Percentiles rank a stretch among this genome's conserved stretches.
Evolutionary conservation across 2,888 invertebrate genomes (phyloP).

Genomic region (Toxonevra muliebris): DNA sequence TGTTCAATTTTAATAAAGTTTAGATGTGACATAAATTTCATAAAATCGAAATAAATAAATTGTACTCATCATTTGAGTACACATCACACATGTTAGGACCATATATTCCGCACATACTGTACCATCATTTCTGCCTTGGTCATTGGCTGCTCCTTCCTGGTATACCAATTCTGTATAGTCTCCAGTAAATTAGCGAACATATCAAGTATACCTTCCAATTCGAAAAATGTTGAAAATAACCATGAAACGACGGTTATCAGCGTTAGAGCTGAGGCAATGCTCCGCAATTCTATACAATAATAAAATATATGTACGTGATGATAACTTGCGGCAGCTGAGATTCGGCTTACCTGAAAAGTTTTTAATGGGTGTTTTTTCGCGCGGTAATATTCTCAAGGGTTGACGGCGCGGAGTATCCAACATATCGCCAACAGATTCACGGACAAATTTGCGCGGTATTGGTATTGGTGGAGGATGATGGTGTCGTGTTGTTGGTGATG

Average conservation of each 20-base stretch:
- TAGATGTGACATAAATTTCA: slow-evolving; percentile 15
- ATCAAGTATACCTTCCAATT: slow-evolving; percentile 35
- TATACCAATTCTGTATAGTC: slow-evolving; percentile 29
- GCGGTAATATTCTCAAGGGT: slow-evolving; percentile 28
- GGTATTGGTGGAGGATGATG: slow-evolving; percentile 13
- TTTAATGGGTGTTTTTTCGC: slow-evolving; percentile 25
- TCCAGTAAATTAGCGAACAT: slow-evolving; percentile 22
- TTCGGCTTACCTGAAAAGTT: slow-evolving; percentile 34
- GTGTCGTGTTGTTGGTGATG: slow-evolving; percentile 8
- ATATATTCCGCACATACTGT: slow-evolving; percentile 35
- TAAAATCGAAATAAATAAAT: slow-evolving; percentile 27
- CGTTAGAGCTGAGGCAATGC: slow-evolving; percentile 34
- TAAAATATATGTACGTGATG: not conserved
- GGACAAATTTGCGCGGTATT: slow-evolving; percentile 22
- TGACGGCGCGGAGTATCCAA: slow-evolving; percentile 24
- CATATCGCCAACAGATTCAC: slow-evolving; percentile 30
- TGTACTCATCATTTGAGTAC: not conserved
- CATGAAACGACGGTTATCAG: slow-evolving; percentile 38
- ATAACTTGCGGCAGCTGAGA: not conserved
- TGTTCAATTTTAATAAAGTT: slow-evolving; percentile 23
- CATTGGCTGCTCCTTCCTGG: slow-evolving; percentile 34
- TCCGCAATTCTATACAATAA: slow-evolving; percentile 32
- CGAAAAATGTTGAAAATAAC: slow-evolving; percentile 39
- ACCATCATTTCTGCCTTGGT: slow-evolving; percentile 38
- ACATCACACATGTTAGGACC: slow-evolving; percentile 19